Conservation (phyloP, 2,888 invertebrate genomes). For the Globia sparganii region DNA sequence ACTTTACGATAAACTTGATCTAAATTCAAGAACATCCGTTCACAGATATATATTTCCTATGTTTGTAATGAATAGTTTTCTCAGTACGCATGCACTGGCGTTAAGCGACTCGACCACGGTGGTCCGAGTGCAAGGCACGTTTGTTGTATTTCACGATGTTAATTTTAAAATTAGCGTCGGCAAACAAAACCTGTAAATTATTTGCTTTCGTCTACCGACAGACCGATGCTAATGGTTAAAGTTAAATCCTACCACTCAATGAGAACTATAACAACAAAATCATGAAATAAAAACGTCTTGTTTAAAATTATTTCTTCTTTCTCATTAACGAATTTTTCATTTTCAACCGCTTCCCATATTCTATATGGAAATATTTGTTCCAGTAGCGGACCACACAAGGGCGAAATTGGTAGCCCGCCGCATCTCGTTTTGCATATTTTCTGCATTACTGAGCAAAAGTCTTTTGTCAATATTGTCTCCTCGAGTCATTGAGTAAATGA, state of each 20-base stretch:
- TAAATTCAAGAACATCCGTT: constrained; percentile 65
- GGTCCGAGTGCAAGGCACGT: constrained; percentile 86
- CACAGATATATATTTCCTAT: constrained; percentile 49
- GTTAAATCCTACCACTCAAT: constrained; percentile 55
- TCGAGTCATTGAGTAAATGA: constrained; percentile 82
- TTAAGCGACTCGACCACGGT: constrained; percentile 79
- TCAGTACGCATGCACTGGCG: constrained; percentile 69
- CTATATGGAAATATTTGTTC: constrained; percentile 76
- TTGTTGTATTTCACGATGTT: constrained; percentile 88
- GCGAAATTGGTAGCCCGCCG: constrained; percentile 76
- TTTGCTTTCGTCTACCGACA: constrained; percentile 77
- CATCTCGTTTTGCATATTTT: constrained; percentile 87
- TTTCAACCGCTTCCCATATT: constrained; percentile 68
- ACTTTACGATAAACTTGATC: constrained; percentile 45
- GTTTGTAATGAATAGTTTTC: constrained; percentile 65
- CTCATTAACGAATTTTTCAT: constrained; percentile 68
- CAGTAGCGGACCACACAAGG: constrained; percentile 82
- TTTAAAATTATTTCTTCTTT: constrained; percentile 61
- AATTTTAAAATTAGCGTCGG: constrained; percentile 89
- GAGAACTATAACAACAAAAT: constrained; percentile 29
- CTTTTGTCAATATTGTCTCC: constrained; percentile 88
- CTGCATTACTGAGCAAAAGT: constrained; percentile 84
- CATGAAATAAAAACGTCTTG: constrained; percentile 25
- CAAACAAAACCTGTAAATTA: constrained; percentile 85
- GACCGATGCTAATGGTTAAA: constrained; percentile 73